These are phyloP conservation scores for Aphis craccivora DNA, from an alignment of 1,140 invertebrate species.

Conservation along the genomic window DNA sequence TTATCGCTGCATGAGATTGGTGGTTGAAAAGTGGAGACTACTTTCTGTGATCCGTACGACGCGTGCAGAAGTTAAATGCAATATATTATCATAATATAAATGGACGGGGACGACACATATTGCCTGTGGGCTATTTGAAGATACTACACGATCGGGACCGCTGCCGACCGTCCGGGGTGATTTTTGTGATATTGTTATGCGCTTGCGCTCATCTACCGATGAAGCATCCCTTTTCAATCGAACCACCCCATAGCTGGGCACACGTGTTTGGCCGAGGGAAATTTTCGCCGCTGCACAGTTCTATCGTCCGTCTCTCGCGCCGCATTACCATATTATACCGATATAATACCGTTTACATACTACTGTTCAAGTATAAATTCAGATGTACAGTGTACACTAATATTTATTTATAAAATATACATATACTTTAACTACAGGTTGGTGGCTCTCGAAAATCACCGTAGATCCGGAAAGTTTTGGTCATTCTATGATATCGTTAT, in stretches of 20 bases:
- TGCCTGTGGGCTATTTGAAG: not conserved
- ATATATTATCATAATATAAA: not conserved
- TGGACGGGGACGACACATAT: not conserved
- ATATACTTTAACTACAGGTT: too few relatives aligned
- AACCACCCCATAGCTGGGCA: not conserved
- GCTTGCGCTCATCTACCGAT: not conserved
- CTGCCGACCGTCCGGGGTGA: too few relatives aligned
- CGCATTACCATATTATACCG: not conserved
- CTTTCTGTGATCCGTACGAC: not conserved
- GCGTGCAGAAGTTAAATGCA: not conserved
- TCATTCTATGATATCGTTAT: too few relatives aligned
- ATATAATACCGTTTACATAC: too few relatives aligned
- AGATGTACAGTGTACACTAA: too few relatives aligned
- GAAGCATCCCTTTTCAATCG: not conserved
- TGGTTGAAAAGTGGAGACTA: not conserved
- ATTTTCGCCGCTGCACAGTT: not conserved
- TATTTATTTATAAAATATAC: too few relatives aligned
- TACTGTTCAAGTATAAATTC: not conserved
- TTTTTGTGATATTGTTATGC: not conserved
- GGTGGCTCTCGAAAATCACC: too few relatives aligned
- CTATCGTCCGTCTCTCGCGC: too few relatives aligned
- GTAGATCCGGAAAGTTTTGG: too few relatives aligned
- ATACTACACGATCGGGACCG: not conserved
- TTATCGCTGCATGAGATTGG: not conserved
- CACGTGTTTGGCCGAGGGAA: not conserved